phyloP scores from a whole-genome alignment of 2,797 vertebrate genomes.

The Masticophis lateralis region DNA sequence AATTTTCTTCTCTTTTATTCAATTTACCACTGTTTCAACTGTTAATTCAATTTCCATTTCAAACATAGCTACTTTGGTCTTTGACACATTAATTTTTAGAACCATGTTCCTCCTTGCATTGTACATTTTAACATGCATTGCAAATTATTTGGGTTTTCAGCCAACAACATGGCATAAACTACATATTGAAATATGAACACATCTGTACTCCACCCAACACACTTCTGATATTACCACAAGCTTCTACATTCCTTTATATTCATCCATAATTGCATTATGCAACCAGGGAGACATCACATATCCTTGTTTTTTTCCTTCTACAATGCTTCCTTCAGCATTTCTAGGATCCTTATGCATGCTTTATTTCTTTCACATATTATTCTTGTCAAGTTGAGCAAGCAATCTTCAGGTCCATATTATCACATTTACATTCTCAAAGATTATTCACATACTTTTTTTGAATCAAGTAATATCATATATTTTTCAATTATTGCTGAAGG shows the following conservation, averaged over 20 bases:
- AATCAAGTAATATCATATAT: neutral
- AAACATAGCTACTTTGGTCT: neutral
- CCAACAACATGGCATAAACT: neutral
- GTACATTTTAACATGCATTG: neutral
- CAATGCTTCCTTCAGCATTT: neutral
- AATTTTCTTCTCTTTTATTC: neutral
- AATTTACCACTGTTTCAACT: neutral
- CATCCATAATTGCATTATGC: neutral
- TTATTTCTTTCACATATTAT: neutral
- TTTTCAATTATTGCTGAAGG: neutral
- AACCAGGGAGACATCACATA: neutral
- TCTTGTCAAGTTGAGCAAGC: neutral
- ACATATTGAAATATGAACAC: neutral
- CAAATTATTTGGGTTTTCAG: neutral
- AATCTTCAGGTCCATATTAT: neutral
- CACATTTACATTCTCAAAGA: neutral
- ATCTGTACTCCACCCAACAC: neutral
- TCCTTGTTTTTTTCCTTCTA: neutral
- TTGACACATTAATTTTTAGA: neutral
- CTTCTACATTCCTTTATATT: neutral
- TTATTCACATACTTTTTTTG: neutral
- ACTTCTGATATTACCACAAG: neutral
- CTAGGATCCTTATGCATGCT: neutral
- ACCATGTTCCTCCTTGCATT: neutral
- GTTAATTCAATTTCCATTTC: neutral